Conservation (phyloP, 1,140 invertebrate species). For the Caenorhabditis latens region DNA sequence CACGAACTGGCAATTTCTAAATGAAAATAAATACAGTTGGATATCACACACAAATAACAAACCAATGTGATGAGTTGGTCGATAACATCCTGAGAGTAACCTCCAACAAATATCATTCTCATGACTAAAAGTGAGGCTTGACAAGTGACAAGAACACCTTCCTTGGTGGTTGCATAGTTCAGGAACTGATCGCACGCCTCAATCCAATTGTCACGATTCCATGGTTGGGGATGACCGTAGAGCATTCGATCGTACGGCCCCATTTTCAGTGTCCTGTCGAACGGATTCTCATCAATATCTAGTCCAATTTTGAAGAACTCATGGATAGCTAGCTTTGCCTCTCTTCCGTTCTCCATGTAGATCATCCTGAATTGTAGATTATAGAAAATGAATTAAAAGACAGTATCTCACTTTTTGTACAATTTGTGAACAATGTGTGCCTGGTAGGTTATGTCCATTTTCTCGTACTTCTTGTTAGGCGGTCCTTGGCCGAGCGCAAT, state of each 20-base stretch:
- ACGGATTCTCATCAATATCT: neutral
- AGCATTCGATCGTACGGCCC: neutral
- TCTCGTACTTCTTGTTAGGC: constrained; percentile 14
- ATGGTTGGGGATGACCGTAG: neutral
- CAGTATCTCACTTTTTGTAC: neutral
- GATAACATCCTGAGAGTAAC: neutral
- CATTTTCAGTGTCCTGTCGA: neutral
- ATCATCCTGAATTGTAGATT: neutral
- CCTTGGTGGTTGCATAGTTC: neutral
- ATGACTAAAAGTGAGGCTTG: neutral
- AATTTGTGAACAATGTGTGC: constrained; percentile 11
- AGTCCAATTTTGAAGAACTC: constrained; percentile 1
- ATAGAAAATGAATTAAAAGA: neutral
- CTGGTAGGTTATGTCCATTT: constrained; percentile 18
- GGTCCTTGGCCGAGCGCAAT: neutral
- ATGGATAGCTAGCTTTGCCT: neutral
- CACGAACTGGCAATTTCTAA: constrained; percentile 10
- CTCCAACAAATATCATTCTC: constrained; percentile 9
- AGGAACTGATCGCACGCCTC: constrained; percentile 17
- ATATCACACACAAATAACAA: neutral
- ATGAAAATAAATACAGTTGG: neutral
- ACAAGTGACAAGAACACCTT: neutral
- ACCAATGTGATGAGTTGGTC: neutral
- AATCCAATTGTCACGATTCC: neutral
- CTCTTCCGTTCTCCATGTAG: neutral